Conservation (phyloP, 2,113 vertebrate genomes). For the pig (Sus scrofa) region DNA sequence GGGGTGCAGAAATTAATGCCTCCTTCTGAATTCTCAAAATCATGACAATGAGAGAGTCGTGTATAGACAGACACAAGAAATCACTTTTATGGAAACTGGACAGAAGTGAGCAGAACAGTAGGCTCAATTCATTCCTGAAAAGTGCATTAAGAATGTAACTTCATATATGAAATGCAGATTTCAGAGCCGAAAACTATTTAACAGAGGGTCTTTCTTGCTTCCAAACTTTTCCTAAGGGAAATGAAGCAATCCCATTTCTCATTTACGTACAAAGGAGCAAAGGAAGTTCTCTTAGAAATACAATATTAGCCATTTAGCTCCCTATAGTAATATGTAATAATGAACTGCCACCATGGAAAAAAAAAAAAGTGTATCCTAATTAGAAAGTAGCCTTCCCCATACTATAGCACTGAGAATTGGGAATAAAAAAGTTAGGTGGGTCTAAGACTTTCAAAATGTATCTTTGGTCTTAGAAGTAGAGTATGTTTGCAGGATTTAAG, state of each 20-base stretch:
- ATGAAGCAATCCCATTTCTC: slow-evolving; percentile 40
- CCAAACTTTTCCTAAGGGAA: slow-evolving; percentile 31
- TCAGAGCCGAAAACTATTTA: slow-evolving; percentile 50
- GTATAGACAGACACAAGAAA: background rate
- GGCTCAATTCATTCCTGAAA: background rate
- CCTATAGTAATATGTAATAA: background rate
- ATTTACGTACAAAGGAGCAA: slow-evolving; percentile 37
- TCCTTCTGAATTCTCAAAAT: background rate
- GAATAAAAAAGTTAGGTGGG: background rate
- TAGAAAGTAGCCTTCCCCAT: background rate
- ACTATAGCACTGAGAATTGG: background rate
- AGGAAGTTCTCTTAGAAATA: slow-evolving; percentile 47
- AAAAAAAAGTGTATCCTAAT: background rate
- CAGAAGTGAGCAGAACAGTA: background rate
- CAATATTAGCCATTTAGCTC: background rate
- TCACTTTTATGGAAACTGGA: background rate
- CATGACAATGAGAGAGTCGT: background rate
- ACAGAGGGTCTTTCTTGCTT: slow-evolving; percentile 40
- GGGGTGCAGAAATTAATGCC: background rate
- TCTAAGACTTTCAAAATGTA: background rate
- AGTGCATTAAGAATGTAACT: background rate
- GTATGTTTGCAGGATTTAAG: background rate
- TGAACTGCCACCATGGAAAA: background rate
- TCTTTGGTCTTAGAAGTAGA: slow-evolving; percentile 13
- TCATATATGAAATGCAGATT: background rate